Percentiles rank a stretch among this genome's conserved stretches.
These are phyloP conservation scores for Manis crassicaudata DNA, from an alignment of 2,797 vertebrate genomes.

Conservation along the genomic window DNA sequence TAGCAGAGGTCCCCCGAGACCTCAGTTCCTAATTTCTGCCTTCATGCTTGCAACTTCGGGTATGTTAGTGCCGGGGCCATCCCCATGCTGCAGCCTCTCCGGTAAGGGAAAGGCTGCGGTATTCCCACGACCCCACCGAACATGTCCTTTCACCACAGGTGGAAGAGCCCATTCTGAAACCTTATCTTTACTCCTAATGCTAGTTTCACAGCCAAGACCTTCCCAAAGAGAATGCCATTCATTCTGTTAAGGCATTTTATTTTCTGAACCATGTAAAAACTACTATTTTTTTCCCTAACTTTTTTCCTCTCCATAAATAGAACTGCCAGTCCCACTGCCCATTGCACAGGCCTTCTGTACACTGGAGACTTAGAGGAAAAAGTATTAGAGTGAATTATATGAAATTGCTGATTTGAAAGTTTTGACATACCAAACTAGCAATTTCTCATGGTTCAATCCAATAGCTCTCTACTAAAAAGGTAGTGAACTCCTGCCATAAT, in stretches of 20 bases:
- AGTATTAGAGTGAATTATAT: not conserved
- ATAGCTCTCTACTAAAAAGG: not conserved
- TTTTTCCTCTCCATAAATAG: slow-evolving; percentile 21
- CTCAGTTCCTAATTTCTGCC: not conserved
- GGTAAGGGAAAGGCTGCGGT: slow-evolving; percentile 8
- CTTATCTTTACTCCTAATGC: not conserved
- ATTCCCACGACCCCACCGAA: not conserved
- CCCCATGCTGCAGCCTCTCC: not conserved
- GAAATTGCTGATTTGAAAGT: slow-evolving; percentile 41
- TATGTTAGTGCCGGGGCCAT: not conserved
- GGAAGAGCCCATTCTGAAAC: not conserved
- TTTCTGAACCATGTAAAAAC: not conserved
- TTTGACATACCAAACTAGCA: not conserved
- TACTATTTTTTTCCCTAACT: not conserved
- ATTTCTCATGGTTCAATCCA: not conserved
- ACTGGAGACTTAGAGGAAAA: not conserved
- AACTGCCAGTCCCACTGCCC: not conserved
- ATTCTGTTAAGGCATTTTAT: slow-evolving; percentile 28
- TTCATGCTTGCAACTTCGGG: not conserved
- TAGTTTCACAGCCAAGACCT: not conserved
- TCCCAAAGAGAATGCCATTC: not conserved
- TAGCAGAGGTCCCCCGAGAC: not conserved
- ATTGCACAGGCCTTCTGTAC: not conserved
- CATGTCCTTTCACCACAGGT: not conserved
- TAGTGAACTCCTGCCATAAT: not conserved